Evolutionary conservation across 2,797 vertebrate species (phyloP).

Genomic region (Simalia tracyae): DNA sequence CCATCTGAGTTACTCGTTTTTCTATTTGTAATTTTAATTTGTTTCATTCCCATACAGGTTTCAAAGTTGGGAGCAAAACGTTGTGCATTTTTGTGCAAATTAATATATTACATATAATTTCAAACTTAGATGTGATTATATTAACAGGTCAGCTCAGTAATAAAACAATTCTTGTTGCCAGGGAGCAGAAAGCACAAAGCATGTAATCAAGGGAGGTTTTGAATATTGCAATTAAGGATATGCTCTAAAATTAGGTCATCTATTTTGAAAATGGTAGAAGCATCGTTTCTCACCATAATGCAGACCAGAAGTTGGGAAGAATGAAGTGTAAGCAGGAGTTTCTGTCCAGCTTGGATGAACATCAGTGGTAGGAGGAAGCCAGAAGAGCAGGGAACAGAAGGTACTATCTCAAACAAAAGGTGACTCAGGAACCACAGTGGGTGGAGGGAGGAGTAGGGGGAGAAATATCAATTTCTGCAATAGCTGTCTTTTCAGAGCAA

Average conservation of each 20-base stretch:
- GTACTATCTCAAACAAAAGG: constrained; percentile 27
- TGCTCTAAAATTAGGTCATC: constrained; percentile 55
- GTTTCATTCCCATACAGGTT: not conserved
- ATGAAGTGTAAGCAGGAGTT: constrained; percentile 25
- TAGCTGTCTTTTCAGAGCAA: constrained; percentile 68
- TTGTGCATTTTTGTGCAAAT: not conserved
- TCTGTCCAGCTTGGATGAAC: constrained; percentile 12
- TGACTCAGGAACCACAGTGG: constrained; percentile 30
- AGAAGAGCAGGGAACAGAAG: constrained; percentile 26
- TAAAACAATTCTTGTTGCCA: constrained; percentile 13
- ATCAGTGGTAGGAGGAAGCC: constrained; percentile 29
- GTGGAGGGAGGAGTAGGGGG: constrained; percentile 20
- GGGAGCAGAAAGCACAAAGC: not conserved
- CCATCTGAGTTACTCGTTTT: not conserved
- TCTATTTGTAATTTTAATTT: not conserved
- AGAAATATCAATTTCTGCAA: constrained; percentile 59
- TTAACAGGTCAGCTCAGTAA: not conserved
- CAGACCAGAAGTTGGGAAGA: not conserved
- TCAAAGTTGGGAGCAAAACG: not conserved
- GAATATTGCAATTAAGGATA: constrained; percentile 13
- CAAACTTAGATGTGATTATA: not conserved
- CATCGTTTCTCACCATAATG: constrained; percentile 17
- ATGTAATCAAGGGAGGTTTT: constrained; percentile 25
- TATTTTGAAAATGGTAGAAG: constrained; percentile 18
- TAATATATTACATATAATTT: not conserved